Percentiles rank a stretch among this genome's conserved stretches.
These are phyloP conservation scores for Pseudopodoces humilis DNA, from an alignment of 2,113 vertebrate species.

Conservation along the genomic window DNA sequence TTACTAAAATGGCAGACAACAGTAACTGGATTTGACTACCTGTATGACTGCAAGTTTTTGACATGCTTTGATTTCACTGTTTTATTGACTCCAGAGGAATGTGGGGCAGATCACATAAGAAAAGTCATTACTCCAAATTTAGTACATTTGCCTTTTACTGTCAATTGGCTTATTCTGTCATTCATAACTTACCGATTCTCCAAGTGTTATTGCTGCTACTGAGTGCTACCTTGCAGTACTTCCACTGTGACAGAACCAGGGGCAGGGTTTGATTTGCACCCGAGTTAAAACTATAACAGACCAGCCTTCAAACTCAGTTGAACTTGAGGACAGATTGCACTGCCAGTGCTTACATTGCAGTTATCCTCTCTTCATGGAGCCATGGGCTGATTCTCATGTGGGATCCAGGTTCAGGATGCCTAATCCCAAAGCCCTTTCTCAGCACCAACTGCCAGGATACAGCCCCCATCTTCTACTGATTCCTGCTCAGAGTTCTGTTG, in stretches of 20 bases:
- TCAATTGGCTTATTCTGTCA: background rate
- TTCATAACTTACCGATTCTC: background rate
- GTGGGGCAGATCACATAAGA: background rate
- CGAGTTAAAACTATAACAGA: background rate
- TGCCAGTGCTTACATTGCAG: fast-evolving
- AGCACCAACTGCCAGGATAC: background rate
- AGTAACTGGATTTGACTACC: background rate
- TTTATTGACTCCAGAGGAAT: background rate
- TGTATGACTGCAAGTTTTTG: background rate
- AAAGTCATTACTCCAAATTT: background rate
- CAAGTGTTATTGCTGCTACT: background rate
- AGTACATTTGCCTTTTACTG: background rate
- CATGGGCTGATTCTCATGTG: background rate
- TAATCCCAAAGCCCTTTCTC: background rate
- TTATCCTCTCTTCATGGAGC: background rate
- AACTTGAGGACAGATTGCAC: fast-evolving
- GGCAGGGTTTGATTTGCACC: background rate
- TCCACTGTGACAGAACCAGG: background rate
- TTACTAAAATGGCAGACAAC: background rate
- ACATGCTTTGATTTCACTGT: background rate
- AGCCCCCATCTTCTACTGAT: background rate
- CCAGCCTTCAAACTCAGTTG: background rate
- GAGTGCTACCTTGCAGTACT: background rate
- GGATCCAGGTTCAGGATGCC: background rate
- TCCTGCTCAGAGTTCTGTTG: background rate